Base-by-base conservation (phyloP, 2,888 invertebrate genomes). In the Agrochola litura region DNA sequence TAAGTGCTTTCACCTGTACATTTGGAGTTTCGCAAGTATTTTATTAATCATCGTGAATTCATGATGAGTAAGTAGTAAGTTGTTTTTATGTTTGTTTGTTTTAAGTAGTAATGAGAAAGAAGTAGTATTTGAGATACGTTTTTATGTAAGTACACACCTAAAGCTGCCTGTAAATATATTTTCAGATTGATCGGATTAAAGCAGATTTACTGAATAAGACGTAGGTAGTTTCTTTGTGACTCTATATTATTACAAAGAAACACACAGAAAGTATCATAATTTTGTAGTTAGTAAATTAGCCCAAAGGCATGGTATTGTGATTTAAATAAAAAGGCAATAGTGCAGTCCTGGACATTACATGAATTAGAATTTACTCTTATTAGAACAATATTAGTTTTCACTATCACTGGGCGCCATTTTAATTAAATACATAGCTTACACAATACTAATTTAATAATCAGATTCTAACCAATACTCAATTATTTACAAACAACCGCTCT, bases 1-100 rank as follows among this genome's bases (percentile, higher is more conserved):
- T 91, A 89, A 91, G 91, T 91, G 89, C 81, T 86, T 87, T 84
- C 79, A 65, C n/a, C 79, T 83, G 84, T 89, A 77, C 65, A 54
- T 81, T 83, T 74, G 75, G 73, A 73, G 83, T 66, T 73, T 73
- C 61, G 77, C 81, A 82, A 82, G 86, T 76, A 79, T 69, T 77
- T 82, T 81, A 83, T 86, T 82, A 76, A 85, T 85, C 84, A 84
- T 67, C 70, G 43, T 5, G 46, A 46, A 46, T 14, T 46, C 46
- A 14, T 70, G 75, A 75, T 76, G 77, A 37, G 37, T 37, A 37
- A 37, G 2, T 37, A 37, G 37, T 37, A 37, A 37, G 37, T 63
- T 63, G 19, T 52, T 72, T 37, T 69, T 72, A 58, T 41, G 22
- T 64, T 73, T 71, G n/a, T 68, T 77, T 76, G n/a, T 52, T 84